Evolutionary conservation across 2,888 invertebrate species (phyloP), one percentile per base, ranked within the genome.

Genomic region (Acleris sparsana): DNA sequence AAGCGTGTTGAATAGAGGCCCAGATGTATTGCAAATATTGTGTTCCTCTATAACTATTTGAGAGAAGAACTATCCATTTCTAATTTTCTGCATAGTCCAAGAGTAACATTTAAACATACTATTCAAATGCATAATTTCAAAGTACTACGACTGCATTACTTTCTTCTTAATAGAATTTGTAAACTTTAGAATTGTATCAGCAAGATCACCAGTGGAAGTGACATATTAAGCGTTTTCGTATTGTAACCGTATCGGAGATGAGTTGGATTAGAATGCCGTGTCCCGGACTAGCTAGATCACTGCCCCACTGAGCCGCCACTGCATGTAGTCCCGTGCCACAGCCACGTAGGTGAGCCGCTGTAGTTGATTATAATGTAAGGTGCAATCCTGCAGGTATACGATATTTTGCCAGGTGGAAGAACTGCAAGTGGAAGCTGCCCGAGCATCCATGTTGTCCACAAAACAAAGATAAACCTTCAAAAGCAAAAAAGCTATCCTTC

Each of bases 351-450:
- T 82, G 82, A 84, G 87, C 85, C 83, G 86, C 86, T 84, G 91
- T 92, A 92, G 92, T 85, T 89, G 84, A 92, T 90, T 91, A 92
- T 92, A 92, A 92, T 91, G 77, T 91, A 79, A 90, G 91, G 91
- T 92, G 87, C 91, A 92, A 92, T 92, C 92, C 93, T 92, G 92
- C 94, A 94, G 94, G 94, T 96, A 96, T 94, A 95, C 96, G 93
- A 95, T 96, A 93, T 96, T 96, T 94, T 96, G 95, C 94, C 96
- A 96, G 94, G 95, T 96, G 95, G 96, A 96, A 93, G 96, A 96
- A 93, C 95, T 95, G 93, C 95, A 96, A 94, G 94, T 95, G 91
- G 95, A 95, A 93, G 95, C 94, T 89, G 94, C 95, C 89, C 93
- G 95, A 93, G 94, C 94, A 87, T 92, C 93, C 88, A 93, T 95